Base-by-base conservation (phyloP, 2,888 invertebrate genomes). In the Ophioninae sp. region DNA sequence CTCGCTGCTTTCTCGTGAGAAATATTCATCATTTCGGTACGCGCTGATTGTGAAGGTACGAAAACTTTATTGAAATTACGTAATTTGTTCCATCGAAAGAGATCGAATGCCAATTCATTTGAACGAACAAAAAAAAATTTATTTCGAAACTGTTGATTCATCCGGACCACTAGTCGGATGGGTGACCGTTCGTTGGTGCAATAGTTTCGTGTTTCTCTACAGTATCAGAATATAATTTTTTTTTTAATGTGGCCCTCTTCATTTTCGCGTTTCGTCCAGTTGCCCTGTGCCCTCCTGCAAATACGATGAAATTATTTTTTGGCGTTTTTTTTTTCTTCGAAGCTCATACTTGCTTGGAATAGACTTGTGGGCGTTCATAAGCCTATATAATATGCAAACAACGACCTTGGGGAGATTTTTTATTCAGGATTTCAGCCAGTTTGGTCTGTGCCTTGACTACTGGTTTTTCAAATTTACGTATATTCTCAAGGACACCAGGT, bases 1-100 rank as follows among this genome's bases (percentile, higher is more conserved):
- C 74, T 20, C 64, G 56, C 68, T 74, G 73, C 73, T 79, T 79
- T 79, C 79, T 67, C 79, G 73, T 50, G 73, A 30, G 79, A 79
- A 56, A 74, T 13, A 79, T 74, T 79, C 79, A 62, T 30, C 61
- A 30, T n/a, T 23, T 79, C 8, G 79, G 73, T 61, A 68, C 39
- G 67, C 23, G 50, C 37, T 67, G 41, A 67, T 74, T 67, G 69
- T 78, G 30, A 64, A 64, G 57, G 56, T 30, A 39, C 17, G 10
- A 50, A 13, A 5, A 50, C 17, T 50, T 50, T 50, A 17, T 50
- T 50, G 50, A 50, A 64, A 30, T 23, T 64, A 13, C 23, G 10
- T 6, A 13, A 17, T 64, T 64, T 64, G 30, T 64, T 59, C 50
- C 17, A 50, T 50, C 13, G 50, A 13, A 13, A 17, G 13, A 50